phyloP scores from a whole-genome alignment of 2,888 invertebrate species.

The Nasonovia ribisnigri region DNA sequence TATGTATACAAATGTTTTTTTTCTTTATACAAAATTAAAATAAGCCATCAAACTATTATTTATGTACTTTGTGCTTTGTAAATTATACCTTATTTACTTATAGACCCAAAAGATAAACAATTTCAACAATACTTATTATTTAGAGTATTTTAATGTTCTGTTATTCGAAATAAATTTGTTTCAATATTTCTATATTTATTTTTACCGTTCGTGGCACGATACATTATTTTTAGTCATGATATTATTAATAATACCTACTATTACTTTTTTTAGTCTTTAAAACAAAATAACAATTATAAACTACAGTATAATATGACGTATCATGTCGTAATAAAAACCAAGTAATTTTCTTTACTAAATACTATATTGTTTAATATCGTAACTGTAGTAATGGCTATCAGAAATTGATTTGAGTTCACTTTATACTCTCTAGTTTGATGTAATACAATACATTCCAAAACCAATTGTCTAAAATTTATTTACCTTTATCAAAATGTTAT shows the following conservation, averaged over 20 bases:
- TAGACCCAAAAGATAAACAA: not conserved
- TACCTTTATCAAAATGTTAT: slow-evolving; percentile 52
- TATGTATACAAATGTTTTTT: not conserved
- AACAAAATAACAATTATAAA: not conserved
- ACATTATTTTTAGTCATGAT: not conserved
- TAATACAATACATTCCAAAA: slow-evolving; percentile 38
- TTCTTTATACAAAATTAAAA: not conserved
- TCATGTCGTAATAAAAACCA: not conserved
- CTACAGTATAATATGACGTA: not conserved
- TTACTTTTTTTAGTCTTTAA: not conserved
- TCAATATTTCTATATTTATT: not conserved
- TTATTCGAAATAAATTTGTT: not conserved
- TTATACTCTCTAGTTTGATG: not conserved
- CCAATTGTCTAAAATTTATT: slow-evolving; percentile 50
- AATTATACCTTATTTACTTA: not conserved
- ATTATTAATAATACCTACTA: not conserved
- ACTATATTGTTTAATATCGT: not conserved
- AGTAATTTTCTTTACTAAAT: not conserved
- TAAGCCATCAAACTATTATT: not conserved
- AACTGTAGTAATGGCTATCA: not conserved
- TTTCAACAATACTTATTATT: not conserved
- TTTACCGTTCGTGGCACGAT: not conserved
- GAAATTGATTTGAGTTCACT: slow-evolving; percentile 15
- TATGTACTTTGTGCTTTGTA: not conserved
- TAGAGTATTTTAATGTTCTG: not conserved